Evolutionary conservation across 1,140 invertebrate genomes (phyloP).

Genomic region (Myzus persicae): DNA sequence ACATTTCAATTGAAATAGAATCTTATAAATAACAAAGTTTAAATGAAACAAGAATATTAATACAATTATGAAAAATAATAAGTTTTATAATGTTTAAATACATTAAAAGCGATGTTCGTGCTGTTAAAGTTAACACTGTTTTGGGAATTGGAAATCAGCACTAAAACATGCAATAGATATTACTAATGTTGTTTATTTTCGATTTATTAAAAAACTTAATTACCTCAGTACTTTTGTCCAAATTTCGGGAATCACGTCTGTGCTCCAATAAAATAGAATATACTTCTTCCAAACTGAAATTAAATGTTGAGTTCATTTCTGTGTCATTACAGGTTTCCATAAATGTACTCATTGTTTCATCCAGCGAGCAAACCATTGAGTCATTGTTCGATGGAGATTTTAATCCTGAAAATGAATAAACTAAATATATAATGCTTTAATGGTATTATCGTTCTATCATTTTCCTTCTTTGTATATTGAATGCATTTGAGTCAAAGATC

Average conservation of each 20-base stretch:
- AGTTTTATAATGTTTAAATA: background rate
- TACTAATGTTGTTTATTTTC: background rate
- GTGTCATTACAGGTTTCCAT: slow-evolving; percentile 57
- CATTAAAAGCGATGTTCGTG: background rate
- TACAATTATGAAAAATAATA: background rate
- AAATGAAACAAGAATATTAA: background rate
- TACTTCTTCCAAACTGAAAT: slow-evolving; percentile 62
- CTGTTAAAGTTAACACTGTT: background rate
- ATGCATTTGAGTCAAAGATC: background rate
- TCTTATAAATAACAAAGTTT: background rate
- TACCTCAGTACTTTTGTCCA: slow-evolving; percentile 60
- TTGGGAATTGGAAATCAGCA: background rate
- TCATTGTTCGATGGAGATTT: slow-evolving; percentile 30
- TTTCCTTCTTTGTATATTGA: background rate
- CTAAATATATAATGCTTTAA: background rate
- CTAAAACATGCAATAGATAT: background rate
- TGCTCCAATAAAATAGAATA: slow-evolving; percentile 61
- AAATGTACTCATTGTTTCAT: slow-evolving; percentile 54
- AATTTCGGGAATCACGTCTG: slow-evolving; percentile 58
- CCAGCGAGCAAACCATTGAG: slow-evolving; percentile 54
- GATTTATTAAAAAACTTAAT: background rate
- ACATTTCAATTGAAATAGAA: background rate
- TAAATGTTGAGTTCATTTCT: slow-evolving; percentile 61
- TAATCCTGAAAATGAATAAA: slow-evolving; percentile 11
- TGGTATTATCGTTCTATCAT: background rate